phyloP scores from a whole-genome alignment of 2,888 invertebrate genomes.

The Silvanus unidentatus region DNA sequence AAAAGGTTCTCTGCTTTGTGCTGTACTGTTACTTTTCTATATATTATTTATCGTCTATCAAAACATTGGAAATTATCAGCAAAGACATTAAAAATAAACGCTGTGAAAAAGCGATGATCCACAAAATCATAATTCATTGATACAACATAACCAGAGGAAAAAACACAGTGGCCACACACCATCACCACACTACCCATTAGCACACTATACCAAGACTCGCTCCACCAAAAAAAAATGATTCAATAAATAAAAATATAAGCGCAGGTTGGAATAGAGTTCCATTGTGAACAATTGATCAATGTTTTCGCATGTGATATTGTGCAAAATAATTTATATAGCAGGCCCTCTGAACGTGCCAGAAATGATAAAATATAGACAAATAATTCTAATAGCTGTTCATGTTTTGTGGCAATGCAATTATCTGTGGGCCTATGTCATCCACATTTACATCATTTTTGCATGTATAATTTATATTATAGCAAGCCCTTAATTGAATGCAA shows the following conservation, averaged over 20 bases:
- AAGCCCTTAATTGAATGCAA: slow-evolving; percentile 6
- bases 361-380: slow-evolving; percentile 35
- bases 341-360: slow-evolving; percentile 29
- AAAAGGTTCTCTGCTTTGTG: background rate
- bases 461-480: slow-evolving; percentile 3
- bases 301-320: slow-evolving; percentile 37
- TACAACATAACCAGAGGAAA: slow-evolving; percentile 2
- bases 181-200: no score
- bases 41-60: no score
- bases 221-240: slow-evolving; percentile 17
- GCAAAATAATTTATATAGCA: slow-evolving; percentile 30
- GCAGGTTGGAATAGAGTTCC: slow-evolving; percentile 23
- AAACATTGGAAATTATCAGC: slow-evolving; percentile 12
- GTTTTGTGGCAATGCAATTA: slow-evolving; percentile 18
- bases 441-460: slow-evolving; percentile 9
- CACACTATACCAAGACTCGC: slow-evolving; percentile 9
- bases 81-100: slow-evolving; percentile 9
- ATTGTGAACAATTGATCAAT: slow-evolving; percentile 36
- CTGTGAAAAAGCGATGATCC: slow-evolving; percentile 16
- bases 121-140: slow-evolving; percentile 16
- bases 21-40: slow-evolving; percentile 1
- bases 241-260: slow-evolving; percentile 28
- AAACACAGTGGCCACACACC: background rate
- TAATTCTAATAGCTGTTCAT: slow-evolving; percentile 27
- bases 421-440: slow-evolving; percentile 9